A percentile compares a stretch with the other conserved stretches of the same genome.
phyloP scores from a whole-genome alignment of 1,140 invertebrate species.

The Drosophila orosa region DNA sequence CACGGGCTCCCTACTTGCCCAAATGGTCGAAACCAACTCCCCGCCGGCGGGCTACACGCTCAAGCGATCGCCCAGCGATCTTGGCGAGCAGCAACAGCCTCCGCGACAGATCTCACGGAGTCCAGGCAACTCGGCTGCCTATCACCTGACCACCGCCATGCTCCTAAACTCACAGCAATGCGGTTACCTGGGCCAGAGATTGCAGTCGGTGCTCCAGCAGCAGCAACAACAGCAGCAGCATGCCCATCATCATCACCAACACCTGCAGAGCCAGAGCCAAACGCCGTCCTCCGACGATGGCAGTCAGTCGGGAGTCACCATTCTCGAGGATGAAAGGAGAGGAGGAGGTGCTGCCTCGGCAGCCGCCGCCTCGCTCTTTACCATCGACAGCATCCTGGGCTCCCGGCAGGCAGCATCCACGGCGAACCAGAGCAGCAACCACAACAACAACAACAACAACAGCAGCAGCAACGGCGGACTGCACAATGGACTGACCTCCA shows the following conservation, averaged over 20 bases:
- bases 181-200: slow-evolving; percentile 76
- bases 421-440: slow-evolving; percentile 22
- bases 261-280: slow-evolving; percentile 67
- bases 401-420: slow-evolving; percentile 43
- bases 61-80: slow-evolving; percentile 71
- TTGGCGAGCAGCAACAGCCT: slow-evolving; percentile 63
- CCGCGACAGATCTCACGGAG: slow-evolving; percentile 62
- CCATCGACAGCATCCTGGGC: slow-evolving; percentile 91
- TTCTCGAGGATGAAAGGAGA: slow-evolving; percentile 82
- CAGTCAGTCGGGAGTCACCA: slow-evolving; percentile 76
- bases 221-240: slow-evolving; percentile 59
- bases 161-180: slow-evolving; percentile 82
- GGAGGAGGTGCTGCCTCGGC: slow-evolving; percentile 85
- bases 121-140: slow-evolving; percentile 63
- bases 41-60: slow-evolving; percentile 73
- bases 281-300: slow-evolving; percentile 80
- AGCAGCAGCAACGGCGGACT: slow-evolving; percentile 25
- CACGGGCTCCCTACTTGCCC: slow-evolving; percentile 28
- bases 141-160: slow-evolving; percentile 83
- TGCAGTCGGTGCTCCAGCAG: slow-evolving; percentile 76
- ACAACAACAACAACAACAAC: slow-evolving; percentile 24
- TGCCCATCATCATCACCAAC: slow-evolving; percentile 28
- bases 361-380: slow-evolving; percentile 89
- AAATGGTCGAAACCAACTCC: slow-evolving; percentile 79
- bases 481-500: slow-evolving; percentile 41